Base-by-base conservation (phyloP, 2,113 vertebrate genomes). In the Malaclemys terrapin region DNA sequence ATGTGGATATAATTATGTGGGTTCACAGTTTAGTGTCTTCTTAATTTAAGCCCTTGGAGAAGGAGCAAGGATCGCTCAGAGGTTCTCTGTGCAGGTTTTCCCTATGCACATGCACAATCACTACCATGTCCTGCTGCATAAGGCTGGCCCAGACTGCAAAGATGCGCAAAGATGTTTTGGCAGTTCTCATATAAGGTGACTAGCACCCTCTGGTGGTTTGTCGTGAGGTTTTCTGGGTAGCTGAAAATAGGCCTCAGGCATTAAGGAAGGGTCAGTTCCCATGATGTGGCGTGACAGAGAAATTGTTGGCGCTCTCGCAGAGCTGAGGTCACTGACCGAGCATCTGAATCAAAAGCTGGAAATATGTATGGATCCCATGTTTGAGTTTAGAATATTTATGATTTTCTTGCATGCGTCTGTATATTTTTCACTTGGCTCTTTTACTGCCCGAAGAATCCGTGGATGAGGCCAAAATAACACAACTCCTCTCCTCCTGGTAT, bases 191-290 rank as follows among this genome's bases (percentile, higher is more conserved):
- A 59, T 52, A 62, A 87, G 53, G 94, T 52, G 54, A 85, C 82
- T 91, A 93, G 97, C 96, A 82, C 97, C 97, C 92, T 45, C 97
- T 97, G 82, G 94, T 91, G 97, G 91, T 24, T 92, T 3, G 76
- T 10, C 52, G 38, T 11, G 87, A 52, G 25, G 85, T 24, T 35
- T 91, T 91, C 31, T 45, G 16, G 38, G 50, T 31, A 16, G 27
- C 31, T 45, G 14, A 49, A 59, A 56, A 50, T 12, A 9, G 24
- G 29, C 45, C 6, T 27, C n/a, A 50, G 29, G 17, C 14, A 4
- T 45, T 81, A 29, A 45, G 38, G 6, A 47, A 75, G 62, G 49
- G 20, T 47, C 22, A 27, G 25, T 45, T 78, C 81, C 8, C 14
- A 17, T 6, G 14, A 22, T 11, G 56, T 59, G 53, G 38, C 3